These are phyloP conservation scores for Uria aalge DNA, from an alignment of 2,113 vertebrate species.

Conservation along the genomic window DNA sequence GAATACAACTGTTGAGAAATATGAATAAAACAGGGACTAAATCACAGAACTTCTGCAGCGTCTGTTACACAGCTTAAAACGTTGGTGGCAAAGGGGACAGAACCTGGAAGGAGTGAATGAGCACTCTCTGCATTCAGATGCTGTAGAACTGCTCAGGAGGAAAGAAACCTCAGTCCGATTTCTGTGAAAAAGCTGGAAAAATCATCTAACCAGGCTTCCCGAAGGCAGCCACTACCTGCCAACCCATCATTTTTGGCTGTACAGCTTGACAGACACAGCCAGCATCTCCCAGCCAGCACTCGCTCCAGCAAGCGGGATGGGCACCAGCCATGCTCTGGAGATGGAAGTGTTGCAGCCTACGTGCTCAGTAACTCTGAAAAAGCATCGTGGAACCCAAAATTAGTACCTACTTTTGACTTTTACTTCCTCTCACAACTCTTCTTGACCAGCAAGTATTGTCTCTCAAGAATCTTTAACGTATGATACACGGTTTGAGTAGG, in stretches of 20 bases:
- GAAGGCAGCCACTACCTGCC: background rate
- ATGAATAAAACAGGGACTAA: background rate
- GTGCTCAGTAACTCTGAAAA: background rate
- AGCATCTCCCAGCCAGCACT: background rate
- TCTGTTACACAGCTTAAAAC: background rate
- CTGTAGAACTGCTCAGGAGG: background rate
- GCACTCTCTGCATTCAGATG: background rate
- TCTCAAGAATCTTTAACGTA: background rate
- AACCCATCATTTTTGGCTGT: background rate
- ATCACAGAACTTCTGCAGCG: background rate
- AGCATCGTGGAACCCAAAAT: background rate
- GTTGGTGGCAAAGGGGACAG: rapidly evolving
- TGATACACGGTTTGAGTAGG: rapidly evolving
- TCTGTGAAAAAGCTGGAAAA: background rate
- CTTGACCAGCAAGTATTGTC: background rate
- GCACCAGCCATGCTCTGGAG: background rate
- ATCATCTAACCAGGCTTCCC: background rate
- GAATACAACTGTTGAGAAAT: background rate
- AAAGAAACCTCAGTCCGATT: background rate
- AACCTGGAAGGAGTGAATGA: background rate
- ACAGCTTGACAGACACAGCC: too few species aligned
- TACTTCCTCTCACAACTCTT: background rate
- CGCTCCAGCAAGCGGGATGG: background rate
- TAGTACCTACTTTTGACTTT: background rate
- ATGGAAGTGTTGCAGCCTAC: background rate